Evolutionary conservation across 1,140 invertebrate species (phyloP).

Genomic region (Oryctes rhinoceros): DNA sequence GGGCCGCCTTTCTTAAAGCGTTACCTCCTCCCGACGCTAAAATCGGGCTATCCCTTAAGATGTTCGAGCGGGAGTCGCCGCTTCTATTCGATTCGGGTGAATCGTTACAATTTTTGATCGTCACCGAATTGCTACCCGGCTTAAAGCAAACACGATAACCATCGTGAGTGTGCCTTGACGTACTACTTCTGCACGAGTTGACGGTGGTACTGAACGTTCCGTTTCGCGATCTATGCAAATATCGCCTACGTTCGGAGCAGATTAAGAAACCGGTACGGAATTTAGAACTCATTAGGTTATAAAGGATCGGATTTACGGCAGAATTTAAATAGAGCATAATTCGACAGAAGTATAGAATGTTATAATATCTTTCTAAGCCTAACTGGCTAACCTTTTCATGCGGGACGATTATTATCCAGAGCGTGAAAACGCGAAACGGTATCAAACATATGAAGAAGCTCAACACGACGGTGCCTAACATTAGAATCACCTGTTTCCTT

Average conservation of each 20-base stretch:
- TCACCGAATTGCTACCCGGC: slow-evolving; percentile 53
- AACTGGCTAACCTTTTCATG: slow-evolving; percentile 67
- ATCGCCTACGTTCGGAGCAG: slow-evolving; percentile 64
- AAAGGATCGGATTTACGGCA: slow-evolving; percentile 83
- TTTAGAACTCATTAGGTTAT: slow-evolving; percentile 87
- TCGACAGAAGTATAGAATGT: slow-evolving; percentile 81
- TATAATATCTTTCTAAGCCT: slow-evolving; percentile 78
- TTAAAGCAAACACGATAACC: slow-evolving; percentile 55
- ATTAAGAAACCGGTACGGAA: slow-evolving; percentile 80
- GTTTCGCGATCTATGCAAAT: slow-evolving; percentile 53
- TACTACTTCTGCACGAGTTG: slow-evolving; percentile 63
- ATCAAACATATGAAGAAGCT: slow-evolving; percentile 88
- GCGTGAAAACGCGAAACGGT: slow-evolving; percentile 82
- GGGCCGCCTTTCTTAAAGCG: background rate
- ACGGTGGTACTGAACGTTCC: slow-evolving; percentile 65
- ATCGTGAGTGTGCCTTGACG: slow-evolving; percentile 58
- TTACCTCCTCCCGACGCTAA: background rate
- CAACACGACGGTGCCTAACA: slow-evolving; percentile 84
- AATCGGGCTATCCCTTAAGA: slow-evolving; percentile 44
- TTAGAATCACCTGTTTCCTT: slow-evolving; percentile 77
- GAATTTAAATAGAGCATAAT: slow-evolving; percentile 89
- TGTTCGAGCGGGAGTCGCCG: slow-evolving; percentile 49
- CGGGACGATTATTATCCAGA: slow-evolving; percentile 79
- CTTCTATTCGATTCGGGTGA: slow-evolving; percentile 54
- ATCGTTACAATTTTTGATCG: slow-evolving; percentile 52